These are phyloP conservation scores for Pristionchus maxplancki DNA, from an alignment of 2,888 invertebrate species.

Conservation along the genomic window DNA sequence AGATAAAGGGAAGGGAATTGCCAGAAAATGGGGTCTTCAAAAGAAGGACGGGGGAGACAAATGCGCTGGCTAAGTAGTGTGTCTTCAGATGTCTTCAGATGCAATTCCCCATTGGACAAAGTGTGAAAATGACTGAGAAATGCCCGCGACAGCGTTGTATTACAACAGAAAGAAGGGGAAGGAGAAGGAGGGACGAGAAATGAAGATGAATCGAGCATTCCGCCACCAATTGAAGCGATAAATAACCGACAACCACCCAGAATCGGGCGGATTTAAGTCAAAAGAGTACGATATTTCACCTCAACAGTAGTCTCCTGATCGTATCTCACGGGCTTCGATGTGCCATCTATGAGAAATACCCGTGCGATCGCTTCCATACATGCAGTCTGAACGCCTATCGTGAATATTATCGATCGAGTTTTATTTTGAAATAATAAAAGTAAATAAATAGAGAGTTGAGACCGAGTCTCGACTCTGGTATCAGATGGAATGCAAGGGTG, in stretches of 20 bases:
- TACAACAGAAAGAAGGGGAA: constrained; percentile 11
- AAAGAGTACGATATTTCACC: constrained; percentile 56
- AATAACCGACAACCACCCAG: constrained; percentile 7
- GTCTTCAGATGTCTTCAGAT: neutral
- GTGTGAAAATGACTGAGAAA: constrained; percentile 35
- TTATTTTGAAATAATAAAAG: neutral
- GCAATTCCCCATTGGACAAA: neutral
- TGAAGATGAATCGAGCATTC: constrained; percentile 39
- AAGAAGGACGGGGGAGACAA: neutral
- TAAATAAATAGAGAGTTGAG: neutral
- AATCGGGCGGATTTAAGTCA: neutral
- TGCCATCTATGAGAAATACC: constrained; percentile 93
- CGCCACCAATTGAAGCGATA: constrained; percentile 26
- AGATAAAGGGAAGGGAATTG: neutral
- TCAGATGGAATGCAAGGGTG: neutral
- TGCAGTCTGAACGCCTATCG: neutral
- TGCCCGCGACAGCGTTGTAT: constrained; percentile 19
- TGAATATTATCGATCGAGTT: neutral
- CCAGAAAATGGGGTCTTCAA: neutral
- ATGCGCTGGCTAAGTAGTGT: neutral
- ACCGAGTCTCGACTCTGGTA: neutral
- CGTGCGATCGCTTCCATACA: constrained; percentile 83
- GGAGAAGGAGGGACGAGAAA: constrained; percentile 33
- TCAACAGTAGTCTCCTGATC: constrained; percentile 89
- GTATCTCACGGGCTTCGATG: constrained; percentile 92